Evolutionary conservation across 2,888 invertebrate genomes (phyloP).

Genomic region (Pemphredon lugubris): DNA sequence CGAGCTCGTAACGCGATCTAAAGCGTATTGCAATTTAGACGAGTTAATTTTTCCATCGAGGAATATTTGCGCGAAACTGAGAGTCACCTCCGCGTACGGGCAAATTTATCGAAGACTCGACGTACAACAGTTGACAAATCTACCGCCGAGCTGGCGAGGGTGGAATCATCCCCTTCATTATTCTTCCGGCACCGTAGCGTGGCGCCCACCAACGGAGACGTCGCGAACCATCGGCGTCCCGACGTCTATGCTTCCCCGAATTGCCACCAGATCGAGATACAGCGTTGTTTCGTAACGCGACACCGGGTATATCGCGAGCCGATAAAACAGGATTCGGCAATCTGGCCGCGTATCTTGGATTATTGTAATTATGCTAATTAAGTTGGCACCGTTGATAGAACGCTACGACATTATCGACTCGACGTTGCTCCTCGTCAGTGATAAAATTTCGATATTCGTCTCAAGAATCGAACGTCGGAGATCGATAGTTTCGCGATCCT

Average conservation of each 20-base stretch:
- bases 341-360: slow-evolving; percentile 24
- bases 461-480: neutral
- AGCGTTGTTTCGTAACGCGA: slow-evolving; percentile 27
- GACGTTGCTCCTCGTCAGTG: too few relatives aligned
- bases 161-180: slow-evolving; percentile 14
- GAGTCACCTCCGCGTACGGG: too few relatives aligned
- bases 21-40: too few relatives aligned
- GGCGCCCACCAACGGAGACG: slow-evolving; percentile 73
- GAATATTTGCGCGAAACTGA: too few relatives aligned
- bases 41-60: too few relatives aligned
- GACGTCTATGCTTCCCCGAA: slow-evolving; percentile 57
- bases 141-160: slow-evolving; percentile 22
- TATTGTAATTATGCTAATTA: slow-evolving; percentile 33
- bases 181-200: slow-evolving; percentile 31
- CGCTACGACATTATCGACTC: too few relatives aligned
- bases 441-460: too few relatives aligned
- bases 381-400: too few relatives aligned
- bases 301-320: slow-evolving; percentile 57
- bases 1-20: too few relatives aligned
- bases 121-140: neutral
- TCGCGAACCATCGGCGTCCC: slow-evolving; percentile 59
- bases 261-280: slow-evolving; percentile 67
- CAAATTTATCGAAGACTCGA: neutral
- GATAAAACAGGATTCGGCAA: slow-evolving; percentile 60
- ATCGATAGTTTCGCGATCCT: too few relatives aligned